Evolutionary conservation across 2,113 vertebrate genomes (phyloP).

Genomic region (Albula glossodonta): DNA sequence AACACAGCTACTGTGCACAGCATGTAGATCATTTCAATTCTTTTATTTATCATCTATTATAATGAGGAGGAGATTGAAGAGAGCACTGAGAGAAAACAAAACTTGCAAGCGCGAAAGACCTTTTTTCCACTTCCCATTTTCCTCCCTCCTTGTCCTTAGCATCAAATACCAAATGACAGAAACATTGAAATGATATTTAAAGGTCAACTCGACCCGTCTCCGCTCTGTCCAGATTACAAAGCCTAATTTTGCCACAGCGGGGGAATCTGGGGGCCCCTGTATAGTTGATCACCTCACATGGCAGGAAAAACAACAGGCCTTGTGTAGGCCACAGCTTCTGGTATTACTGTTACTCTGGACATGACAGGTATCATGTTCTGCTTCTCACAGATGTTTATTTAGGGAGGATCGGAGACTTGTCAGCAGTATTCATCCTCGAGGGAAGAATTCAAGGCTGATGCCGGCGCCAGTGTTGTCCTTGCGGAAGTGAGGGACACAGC

Average conservation of each 20-base stretch:
- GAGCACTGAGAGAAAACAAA: background rate
- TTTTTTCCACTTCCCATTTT: background rate
- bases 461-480: conserved; percentile 1
- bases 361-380: conserved; percentile 11
- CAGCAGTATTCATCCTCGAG: conserved; percentile 3
- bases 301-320: background rate
- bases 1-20: background rate
- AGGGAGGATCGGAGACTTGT: background rate
- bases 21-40: background rate
- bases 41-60: conserved; percentile 10
- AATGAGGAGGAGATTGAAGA: conserved; percentile 1
- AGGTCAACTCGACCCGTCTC: background rate
- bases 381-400: conserved; percentile 7
- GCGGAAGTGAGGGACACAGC: background rate
- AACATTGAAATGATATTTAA: conserved; percentile 15
- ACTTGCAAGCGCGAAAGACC: background rate
- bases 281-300: background rate
- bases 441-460: background rate
- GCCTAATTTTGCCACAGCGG: background rate
- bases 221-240: background rate
- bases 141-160: background rate
- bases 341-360: conserved; percentile 1
- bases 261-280: background rate
- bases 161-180: background rate
- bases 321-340: background rate